These are phyloP conservation scores for Phoebastria nigripes DNA, from an alignment of 2,797 vertebrate species.

Conservation along the genomic window DNA sequence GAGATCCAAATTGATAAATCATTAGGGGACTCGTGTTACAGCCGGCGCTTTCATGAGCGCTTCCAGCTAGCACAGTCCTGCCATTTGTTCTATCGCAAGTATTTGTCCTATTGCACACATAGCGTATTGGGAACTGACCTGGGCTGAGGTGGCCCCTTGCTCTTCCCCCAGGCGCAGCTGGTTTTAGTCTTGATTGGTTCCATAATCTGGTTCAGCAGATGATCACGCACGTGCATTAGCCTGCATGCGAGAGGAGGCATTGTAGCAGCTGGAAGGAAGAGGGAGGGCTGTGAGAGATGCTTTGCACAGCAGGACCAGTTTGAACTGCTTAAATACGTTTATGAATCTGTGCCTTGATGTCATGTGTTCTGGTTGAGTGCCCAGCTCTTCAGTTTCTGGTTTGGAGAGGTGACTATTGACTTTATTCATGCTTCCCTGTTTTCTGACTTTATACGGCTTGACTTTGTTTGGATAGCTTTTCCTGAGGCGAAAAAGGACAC, in stretches of 20 bases:
- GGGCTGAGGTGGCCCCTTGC: neutral
- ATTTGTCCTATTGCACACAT: neutral
- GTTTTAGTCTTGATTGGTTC: neutral
- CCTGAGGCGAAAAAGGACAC: neutral
- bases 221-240: fast-evolving
- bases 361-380: neutral
- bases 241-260: neutral
- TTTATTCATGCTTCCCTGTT: neutral
- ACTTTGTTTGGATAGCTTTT: neutral
- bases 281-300: neutral
- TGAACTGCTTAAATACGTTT: neutral
- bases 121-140: neutral
- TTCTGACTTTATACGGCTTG: neutral
- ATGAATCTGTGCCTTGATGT: neutral
- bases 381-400: neutral
- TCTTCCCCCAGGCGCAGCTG: neutral
- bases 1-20: neutral
- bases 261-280: neutral
- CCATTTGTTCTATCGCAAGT: neutral
- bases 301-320: neutral
- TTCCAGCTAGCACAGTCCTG: neutral
- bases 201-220: neutral
- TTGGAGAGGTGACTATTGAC: neutral
- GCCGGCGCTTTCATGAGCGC: neutral
- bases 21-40: neutral